Base-by-base conservation (phyloP, 1,140 invertebrate genomes). In the Orchesella cincta region DNA sequence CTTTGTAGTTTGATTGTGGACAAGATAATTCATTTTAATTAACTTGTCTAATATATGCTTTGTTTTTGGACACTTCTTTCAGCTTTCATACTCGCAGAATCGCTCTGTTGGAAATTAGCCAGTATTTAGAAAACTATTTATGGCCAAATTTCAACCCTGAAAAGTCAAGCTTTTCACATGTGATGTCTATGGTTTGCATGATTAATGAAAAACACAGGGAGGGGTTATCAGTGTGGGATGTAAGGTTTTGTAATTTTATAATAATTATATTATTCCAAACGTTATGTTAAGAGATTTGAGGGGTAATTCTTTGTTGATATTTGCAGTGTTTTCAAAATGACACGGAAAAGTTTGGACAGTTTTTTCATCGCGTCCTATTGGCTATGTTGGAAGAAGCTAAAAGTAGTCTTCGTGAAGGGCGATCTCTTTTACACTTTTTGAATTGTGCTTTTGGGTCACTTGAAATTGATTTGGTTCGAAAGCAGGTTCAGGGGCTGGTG, bases 191-290 rank as follows among this genome's bases (percentile, higher is more conserved):
- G 79, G 92, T 98, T 36, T 91, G 94, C 0, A 97, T 99, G 93
- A 90, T 99, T 16, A 99, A 99, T 89, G 97, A 99, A 84, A 99
- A 99, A 85, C 98, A 98, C 84, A 87, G 97, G 20, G 98, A 99
- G 87, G 87, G 97, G 81, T 95, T 99, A 18, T 93, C 93, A 78
- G 94, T 96, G n/a, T 99, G 97, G 97, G 90, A 93, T 84, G 92
- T 94, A 82, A 84, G 84, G 83, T 72, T 74, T 54, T 75, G 18
- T 51, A 62, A 18, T 72, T n/a, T n/a, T n/a, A n/a, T 1, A 35
- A 76, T 36, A 57, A 28, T 46, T 73, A 23, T 23, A 23, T 28
- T 76, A 16, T 34, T 20, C 67, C 23, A 5, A 52, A 64, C 34
- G 26, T 57, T 12, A 46, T 23, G 26, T 67, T 2, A 18, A 67